Conservation (phyloP, 2,113 vertebrate species). For the Girardinichthys multiradiatus region DNA sequence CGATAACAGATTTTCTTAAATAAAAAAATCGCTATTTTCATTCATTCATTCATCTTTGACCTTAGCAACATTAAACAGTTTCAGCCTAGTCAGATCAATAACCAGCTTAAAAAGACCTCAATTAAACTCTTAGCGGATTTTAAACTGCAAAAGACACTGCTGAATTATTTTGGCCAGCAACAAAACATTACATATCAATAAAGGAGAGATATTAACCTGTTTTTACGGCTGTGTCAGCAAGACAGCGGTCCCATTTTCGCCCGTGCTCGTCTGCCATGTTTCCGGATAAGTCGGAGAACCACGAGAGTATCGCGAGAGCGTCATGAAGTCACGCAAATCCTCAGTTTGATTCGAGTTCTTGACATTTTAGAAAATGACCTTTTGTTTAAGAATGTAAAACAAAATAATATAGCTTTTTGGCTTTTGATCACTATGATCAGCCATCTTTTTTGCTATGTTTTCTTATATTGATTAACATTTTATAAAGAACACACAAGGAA, state of each 20-base stretch:
- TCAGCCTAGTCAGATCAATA: neutral
- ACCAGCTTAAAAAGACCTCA: neutral
- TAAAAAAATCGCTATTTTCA: neutral
- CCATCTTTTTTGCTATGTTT: too few species aligned
- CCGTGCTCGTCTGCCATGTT: conserved; percentile 89
- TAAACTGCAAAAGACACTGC: neutral
- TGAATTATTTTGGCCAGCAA: fast-evolving
- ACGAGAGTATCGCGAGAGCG: conserved; percentile 63
- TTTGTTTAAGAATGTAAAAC: too few species aligned
- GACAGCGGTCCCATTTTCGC: conserved; percentile 92
- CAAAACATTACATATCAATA: neutral
- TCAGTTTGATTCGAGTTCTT: neutral
- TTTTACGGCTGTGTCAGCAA: conserved; percentile 89
- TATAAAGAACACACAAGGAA: neutral
- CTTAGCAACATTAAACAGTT: neutral
- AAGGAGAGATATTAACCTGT: conserved; percentile 79
- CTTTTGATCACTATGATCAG: too few species aligned
- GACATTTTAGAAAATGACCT: too few species aligned
- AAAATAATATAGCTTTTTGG: too few species aligned
- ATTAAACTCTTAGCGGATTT: neutral
- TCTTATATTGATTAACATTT: too few species aligned
- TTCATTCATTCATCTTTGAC: conserved; percentile 9
- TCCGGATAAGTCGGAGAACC: conserved; percentile 14
- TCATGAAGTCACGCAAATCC: neutral
- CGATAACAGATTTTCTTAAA: neutral